Evolutionary conservation across 2,797 vertebrate genomes (phyloP), one percentile per base, ranked within the genome.

Genomic region (Dryobates pubescens): DNA sequence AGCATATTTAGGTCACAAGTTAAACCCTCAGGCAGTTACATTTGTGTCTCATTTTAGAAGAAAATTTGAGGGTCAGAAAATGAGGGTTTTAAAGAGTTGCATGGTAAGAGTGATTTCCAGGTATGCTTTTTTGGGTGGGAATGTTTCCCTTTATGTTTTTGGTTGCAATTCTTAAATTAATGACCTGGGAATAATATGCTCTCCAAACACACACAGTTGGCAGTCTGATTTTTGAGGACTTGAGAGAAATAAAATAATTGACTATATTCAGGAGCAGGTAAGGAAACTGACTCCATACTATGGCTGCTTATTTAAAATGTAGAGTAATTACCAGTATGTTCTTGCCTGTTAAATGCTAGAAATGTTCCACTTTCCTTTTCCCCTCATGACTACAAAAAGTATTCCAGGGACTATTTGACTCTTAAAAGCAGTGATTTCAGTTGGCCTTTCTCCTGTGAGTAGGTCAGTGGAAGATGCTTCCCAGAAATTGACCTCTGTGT

Each of bases 11-110:
- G 92, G 91, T 90, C 95, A 70, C 87, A 70, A 64, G 83, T 74
- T 75, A 79, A 34, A 17, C 92, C 90, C 84, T 34, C 6, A 29
- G 94, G 96, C 84, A 75, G 53, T 63, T 68, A 19, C 1, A 29
- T 77, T 86, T 43, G 74, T 47, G 43, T 90, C 94, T 93, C 45
- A 90, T 94, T 96, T 88, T 76, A 80, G 87, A 89, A 76, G 73
- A 10, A 68, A 68, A 80, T 73, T 62, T 88, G 73, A 79, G 74
- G 73, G 85, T 91, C 78, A 72, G 78, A 70, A 47, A 74, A 75
- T 79, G 67, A 81, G 64, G 32, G 18, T 86, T 93, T 87, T 26
- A 65, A 69, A 57, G 76, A 90, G 30, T 53, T 83, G 49, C 12
- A 1, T 54, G 78, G 45, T 53, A 59, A 64, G 56, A 27, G 36